Base-by-base conservation (phyloP, 2,888 invertebrate species). In the Brachylomia viminalis region DNA sequence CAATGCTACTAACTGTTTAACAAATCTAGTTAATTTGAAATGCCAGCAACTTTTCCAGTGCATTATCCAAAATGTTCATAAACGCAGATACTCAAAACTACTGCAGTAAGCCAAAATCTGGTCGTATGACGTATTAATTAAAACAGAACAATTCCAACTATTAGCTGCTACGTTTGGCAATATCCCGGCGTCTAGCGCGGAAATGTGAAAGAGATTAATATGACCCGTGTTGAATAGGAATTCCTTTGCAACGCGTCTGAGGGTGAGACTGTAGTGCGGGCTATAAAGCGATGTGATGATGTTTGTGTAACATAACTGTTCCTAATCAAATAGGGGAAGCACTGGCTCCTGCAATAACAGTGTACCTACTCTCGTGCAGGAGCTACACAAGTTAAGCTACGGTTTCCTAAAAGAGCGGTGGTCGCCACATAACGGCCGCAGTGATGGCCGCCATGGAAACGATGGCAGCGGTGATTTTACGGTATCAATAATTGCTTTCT, bases 201-300 rank as follows among this genome's bases (percentile, higher is more conserved):
- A 93, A 94, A 95, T 92, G 93, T 91, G 93, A 94, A 94, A 94
- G 93, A 94, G 94, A 95, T 94, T 94, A 94, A 95, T 95, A 94
- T 93, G 92, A 93, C 90, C 92, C 91, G 91, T 89, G 87, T 88
- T 84, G 92, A 91, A 91, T 92, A 90, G 92, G 92, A 92, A 95
- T 95, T 94, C 94, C 95, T 94, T 92, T 90, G 90, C 90, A 91
- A 94, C 92, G 92, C 92, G 91, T 84, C 84, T 86, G 66, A 85
- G 79, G 91, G 20, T 49, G 56, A 66, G 5, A 23, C 8, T 61
- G 78, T 85, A 91, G 42, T 83, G 72, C 0, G 38, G 81, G 90
- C 81, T 85, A 79, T 70, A 73, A 84, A 82, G 77, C 72, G 27
- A 33, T 27, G 23, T 42, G n/a, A 45, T 72, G 38, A 38, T 27